These are phyloP conservation scores for Drosophila kanapiae DNA, from an alignment of 1,140 invertebrate species.

Conservation along the genomic window DNA sequence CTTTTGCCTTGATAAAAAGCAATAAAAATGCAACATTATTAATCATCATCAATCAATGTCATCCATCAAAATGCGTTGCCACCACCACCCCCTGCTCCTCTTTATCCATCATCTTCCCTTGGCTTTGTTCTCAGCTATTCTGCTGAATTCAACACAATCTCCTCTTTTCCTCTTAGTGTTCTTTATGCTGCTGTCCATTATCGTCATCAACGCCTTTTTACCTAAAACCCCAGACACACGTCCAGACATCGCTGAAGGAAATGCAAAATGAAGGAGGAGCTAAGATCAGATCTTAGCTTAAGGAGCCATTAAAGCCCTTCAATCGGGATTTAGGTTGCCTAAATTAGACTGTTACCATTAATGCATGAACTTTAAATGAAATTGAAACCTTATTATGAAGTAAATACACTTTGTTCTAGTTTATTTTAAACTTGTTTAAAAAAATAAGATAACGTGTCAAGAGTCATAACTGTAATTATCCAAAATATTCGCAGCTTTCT, in stretches of 20 bases:
- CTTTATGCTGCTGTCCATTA: slow-evolving; percentile 59
- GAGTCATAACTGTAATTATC: slow-evolving; percentile 18
- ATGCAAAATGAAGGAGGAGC: slow-evolving; percentile 2
- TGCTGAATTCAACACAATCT: slow-evolving; percentile 3
- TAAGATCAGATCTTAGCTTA: not conserved
- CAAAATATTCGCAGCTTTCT: slow-evolving; percentile 11
- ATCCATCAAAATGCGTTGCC: slow-evolving; percentile 75
- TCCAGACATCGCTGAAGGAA: slow-evolving; percentile 37
- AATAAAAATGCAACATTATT: slow-evolving; percentile 84
- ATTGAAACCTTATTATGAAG: too few species aligned
- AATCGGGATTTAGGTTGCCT: not conserved
- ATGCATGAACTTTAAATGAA: not conserved
- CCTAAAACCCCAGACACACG: slow-evolving; percentile 49
- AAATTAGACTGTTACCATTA: not conserved
- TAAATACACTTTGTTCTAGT: not conserved
- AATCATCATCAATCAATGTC: slow-evolving; percentile 84
- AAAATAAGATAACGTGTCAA: not conserved
- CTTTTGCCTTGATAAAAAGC: slow-evolving; percentile 68
- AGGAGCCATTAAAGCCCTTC: slow-evolving; percentile 3
- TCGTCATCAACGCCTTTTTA: slow-evolving; percentile 64
- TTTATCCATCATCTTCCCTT: slow-evolving; percentile 14
- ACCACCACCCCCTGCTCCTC: slow-evolving; percentile 38
- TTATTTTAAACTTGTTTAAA: not conserved
- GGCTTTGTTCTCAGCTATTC: slow-evolving; percentile 16
- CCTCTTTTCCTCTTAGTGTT: not conserved